Evolutionary conservation across 2,113 vertebrate genomes (phyloP).

Genomic region (mouse (Mus musculus)): DNA sequence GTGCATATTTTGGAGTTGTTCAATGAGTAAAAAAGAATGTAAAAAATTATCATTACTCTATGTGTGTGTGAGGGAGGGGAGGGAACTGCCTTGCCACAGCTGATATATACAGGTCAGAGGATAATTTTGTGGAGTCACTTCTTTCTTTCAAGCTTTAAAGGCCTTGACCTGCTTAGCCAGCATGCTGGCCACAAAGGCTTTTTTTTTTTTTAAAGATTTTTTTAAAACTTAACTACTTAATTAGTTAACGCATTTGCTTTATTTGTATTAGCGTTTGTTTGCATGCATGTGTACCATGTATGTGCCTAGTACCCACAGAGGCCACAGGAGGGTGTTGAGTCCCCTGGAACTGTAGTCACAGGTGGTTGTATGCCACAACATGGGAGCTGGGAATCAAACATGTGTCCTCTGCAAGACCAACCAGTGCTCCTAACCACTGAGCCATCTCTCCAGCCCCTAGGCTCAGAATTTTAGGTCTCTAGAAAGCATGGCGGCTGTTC

Average conservation of each 20-base stretch:
- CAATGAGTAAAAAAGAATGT: neutral
- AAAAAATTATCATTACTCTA: neutral
- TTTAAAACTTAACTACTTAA: neutral
- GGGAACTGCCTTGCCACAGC: neutral
- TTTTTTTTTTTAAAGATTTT: too few species aligned
- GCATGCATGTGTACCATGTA: neutral
- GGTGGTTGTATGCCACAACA: neutral
- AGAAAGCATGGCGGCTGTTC: neutral
- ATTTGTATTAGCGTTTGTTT: neutral
- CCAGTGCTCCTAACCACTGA: neutral
- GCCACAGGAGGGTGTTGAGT: neutral
- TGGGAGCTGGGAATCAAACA: neutral
- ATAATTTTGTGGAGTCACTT: neutral
- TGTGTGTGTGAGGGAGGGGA: neutral
- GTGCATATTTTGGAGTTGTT: neutral
- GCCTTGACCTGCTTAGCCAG: neutral
- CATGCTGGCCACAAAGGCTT: neutral
- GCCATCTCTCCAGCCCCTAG: neutral
- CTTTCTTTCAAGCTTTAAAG: neutral
- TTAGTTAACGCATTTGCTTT: neutral
- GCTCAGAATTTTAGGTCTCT: neutral
- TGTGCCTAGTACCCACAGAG: neutral
- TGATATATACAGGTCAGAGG: neutral
- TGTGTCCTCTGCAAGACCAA: neutral
- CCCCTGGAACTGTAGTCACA: neutral